Evolutionary conservation across 2,888 invertebrate species (phyloP), one percentile per base, ranked within the genome.

Genomic region (Protodeltote pygarga): DNA sequence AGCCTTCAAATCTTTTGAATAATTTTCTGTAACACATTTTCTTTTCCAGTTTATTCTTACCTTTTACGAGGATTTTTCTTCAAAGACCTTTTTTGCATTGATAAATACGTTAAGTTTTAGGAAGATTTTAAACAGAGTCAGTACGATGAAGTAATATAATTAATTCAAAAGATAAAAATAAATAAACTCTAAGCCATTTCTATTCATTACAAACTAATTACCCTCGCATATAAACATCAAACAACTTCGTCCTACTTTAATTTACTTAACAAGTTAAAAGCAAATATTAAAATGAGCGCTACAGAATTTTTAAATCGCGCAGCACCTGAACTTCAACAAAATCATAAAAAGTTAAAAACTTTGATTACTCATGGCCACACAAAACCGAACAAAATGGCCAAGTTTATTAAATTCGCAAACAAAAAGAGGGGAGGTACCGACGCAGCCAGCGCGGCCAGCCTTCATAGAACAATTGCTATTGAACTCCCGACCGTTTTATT

Each of bases 381-480:
- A 54, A n/a, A 48, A 46, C 32, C 33, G 52, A 58, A 59, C 59
- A 65, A 68, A n/a, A 65, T 59, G 42, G 51, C 28, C 19, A 42
- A 50, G 48, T 68, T 68, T 66, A 66, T 69, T 66, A 59, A 59
- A 69, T 66, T 66, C 37, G 37, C 67, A 28, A 49, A 65, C 67
- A 70, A 65, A 61, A 62, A 44, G 31, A 27, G 58, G 24, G 44
- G 37, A 28, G 42, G 47, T 28, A 19, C 9, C 45, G 27, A n/a
- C n/a, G n/a, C n/a, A n/a, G n/a, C n/a, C n/a, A n/a, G n/a, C n/a
- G n/a, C n/a, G n/a, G 32, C 34, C 41, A 47, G 20, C 35, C 50
- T 41, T 52, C 46, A 19, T 27, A 33, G 71, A 75, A 78, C 75
- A 74, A 75, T 68, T 62, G 64, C 65, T 63, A 62, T 73, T 73